Conservation (phyloP, 1,140 invertebrate species). For the Caenorhabditis brenneri region DNA sequence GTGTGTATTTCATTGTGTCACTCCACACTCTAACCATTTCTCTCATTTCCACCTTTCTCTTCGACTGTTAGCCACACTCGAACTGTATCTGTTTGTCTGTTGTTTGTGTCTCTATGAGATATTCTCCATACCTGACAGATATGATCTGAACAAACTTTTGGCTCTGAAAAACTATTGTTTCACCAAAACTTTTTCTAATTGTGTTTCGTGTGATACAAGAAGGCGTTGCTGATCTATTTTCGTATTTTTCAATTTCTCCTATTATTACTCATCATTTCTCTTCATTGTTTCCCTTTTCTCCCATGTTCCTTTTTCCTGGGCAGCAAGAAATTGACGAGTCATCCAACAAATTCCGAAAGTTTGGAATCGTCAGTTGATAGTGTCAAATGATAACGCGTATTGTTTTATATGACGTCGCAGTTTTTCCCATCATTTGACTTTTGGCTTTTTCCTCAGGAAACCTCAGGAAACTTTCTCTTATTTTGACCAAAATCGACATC, state of each 20-base stretch:
- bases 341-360: not conserved
- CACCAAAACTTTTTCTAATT: too few species aligned
- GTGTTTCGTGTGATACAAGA: too few species aligned
- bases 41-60: slow-evolving; percentile 11
- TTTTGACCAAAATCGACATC: not conserved
- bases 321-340: not conserved
- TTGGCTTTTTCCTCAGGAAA: not conserved
- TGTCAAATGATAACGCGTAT: not conserved
- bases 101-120: not conserved
- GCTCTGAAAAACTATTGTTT: not conserved
- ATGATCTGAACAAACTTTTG: not conserved
- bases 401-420: not conserved
- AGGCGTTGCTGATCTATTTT: not conserved
- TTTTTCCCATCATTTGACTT: not conserved
- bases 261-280: not conserved
- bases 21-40: not conserved
- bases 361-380: slow-evolving; percentile 7
- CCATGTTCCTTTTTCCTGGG: not conserved
- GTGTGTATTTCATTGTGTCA: slow-evolving; percentile 21
- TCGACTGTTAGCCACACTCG: slow-evolving; percentile 1
- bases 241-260: not conserved
- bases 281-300: not conserved
- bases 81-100: slow-evolving; percentile 41
- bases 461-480: not conserved
- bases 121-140: not conserved